A percentile compares a stretch with the other conserved stretches of the same genome.
phyloP scores from a whole-genome alignment of 53 echinoderm and acorn worm species.

The Arbacia lixula region DNA sequence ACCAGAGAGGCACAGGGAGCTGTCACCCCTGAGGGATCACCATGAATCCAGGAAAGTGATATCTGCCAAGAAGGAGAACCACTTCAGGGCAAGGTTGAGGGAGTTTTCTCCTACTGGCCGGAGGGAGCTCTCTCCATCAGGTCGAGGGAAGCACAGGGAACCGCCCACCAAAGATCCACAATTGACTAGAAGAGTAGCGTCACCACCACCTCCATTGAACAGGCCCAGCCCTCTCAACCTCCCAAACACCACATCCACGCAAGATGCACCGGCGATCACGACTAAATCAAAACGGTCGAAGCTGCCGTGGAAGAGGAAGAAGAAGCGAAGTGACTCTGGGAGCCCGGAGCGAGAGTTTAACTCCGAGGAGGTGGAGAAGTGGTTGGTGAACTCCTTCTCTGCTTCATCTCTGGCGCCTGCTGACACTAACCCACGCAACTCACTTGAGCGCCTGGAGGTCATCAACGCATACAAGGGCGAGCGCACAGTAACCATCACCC shows the following conservation, averaged over 20 bases:
- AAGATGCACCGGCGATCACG: slow-evolving; percentile 50
- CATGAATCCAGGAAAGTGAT: slow-evolving; percentile 41
- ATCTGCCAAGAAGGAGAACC: slow-evolving; percentile 19
- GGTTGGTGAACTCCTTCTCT: slow-evolving; percentile 68
- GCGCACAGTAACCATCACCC: slow-evolving; percentile 75
- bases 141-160: slow-evolving; percentile 17
- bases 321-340: slow-evolving; percentile 69
- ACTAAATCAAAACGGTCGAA: slow-evolving; percentile 75
- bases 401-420: slow-evolving; percentile 17
- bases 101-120: slow-evolving; percentile 46
- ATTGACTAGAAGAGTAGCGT: slow-evolving; percentile 19
- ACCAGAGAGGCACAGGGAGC: slow-evolving; percentile 21
- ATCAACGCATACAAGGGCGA: slow-evolving; percentile 97
- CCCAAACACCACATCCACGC: slow-evolving; percentile 34
- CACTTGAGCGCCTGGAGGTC: slow-evolving; percentile 86
- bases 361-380: slow-evolving; percentile 80
- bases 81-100: neutral
- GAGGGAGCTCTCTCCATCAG: slow-evolving; percentile 11
- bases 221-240: slow-evolving; percentile 32
- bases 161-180: slow-evolving; percentile 1
- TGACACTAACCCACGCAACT: slow-evolving; percentile 54
- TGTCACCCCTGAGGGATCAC: slow-evolving; percentile 19
- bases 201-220: slow-evolving; percentile 51
- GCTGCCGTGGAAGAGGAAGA: slow-evolving; percentile 73
- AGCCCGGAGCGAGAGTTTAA: slow-evolving; percentile 94